Percentiles rank a stretch among this genome's conserved stretches.
Conservation (phyloP, 1,140 invertebrate genomes). For the Samia ricini region DNA sequence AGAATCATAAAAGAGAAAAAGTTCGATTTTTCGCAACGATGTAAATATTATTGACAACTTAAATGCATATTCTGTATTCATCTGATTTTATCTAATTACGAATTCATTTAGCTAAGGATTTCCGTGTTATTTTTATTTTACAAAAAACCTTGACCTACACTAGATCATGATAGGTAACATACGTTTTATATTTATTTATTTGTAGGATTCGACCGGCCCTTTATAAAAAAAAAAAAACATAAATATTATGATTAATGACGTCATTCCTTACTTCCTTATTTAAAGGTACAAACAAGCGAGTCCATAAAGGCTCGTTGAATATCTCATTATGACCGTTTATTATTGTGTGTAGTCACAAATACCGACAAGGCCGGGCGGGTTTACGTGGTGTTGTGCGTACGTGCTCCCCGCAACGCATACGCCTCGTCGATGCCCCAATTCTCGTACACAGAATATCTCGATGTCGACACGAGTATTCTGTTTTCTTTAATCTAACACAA, state of each 20-base stretch:
- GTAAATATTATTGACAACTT: too few species aligned
- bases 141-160: too few species aligned
- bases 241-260: not conserved
- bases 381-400: constrained; percentile 14
- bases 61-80: too few species aligned
- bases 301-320: not conserved
- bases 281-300: constrained; percentile 1
- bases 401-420: constrained; percentile 21
- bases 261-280: not conserved
- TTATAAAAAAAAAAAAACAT: not conserved
- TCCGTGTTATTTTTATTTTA: too few species aligned
- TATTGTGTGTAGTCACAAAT: constrained; percentile 21
- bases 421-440: not conserved
- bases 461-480: not conserved
- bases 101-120: too few species aligned
- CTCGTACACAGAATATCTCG: not conserved
- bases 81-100: too few species aligned
- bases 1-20: too few species aligned
- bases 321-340: constrained; percentile 17
- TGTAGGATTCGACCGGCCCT: not conserved
- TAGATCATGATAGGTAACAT: too few species aligned
- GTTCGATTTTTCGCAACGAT: too few species aligned
- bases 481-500: constrained; percentile 2
- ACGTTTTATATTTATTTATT: too few species aligned
- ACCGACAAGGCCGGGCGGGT: constrained; percentile 15